Conservation (phyloP, 2,888 invertebrate species). For the Hylaea fasciaria region DNA sequence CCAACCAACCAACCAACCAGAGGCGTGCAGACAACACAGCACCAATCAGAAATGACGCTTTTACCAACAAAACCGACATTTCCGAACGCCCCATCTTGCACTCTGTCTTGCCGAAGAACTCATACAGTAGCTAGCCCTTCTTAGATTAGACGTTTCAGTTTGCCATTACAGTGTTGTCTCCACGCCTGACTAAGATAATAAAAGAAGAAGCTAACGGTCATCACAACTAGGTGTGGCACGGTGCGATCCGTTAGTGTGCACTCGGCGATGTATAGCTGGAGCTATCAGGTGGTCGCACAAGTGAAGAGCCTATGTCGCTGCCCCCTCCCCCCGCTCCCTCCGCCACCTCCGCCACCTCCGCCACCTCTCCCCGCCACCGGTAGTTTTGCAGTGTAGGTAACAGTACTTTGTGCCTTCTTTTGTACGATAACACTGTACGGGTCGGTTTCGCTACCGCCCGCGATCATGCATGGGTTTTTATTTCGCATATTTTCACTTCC, state of each 20-base stretch:
- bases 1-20: constrained; percentile 55
- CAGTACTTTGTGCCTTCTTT: constrained; percentile 51
- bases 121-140: constrained; percentile 2
- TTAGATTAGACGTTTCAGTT: constrained; percentile 8
- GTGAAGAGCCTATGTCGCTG: constrained; percentile 70
- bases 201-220: constrained; percentile 78
- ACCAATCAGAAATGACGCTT: background rate
- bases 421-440: constrained; percentile 59
- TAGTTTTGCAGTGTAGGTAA: constrained; percentile 59
- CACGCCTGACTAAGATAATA: constrained; percentile 66
- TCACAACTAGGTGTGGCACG: constrained; percentile 82
- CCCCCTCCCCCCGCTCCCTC: constrained; percentile 41
- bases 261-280: constrained; percentile 36
- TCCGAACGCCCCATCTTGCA: constrained; percentile 4
- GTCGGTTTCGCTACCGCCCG: constrained; percentile 69
- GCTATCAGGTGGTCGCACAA: constrained; percentile 73
- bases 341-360: constrained; percentile 29
- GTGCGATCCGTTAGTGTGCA: constrained; percentile 67
- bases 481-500: constrained; percentile 40
- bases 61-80: constrained; percentile 3
- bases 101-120: constrained; percentile 31
- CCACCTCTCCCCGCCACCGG: constrained; percentile 38
- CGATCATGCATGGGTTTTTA: constrained; percentile 79
- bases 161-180: constrained; percentile 66
- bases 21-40: constrained; percentile 44